A percentile compares a stretch with the other conserved stretches of the same genome.
phyloP scores from a whole-genome alignment of 2,888 invertebrate genomes.

The Cyrtodaria siliqua region DNA sequence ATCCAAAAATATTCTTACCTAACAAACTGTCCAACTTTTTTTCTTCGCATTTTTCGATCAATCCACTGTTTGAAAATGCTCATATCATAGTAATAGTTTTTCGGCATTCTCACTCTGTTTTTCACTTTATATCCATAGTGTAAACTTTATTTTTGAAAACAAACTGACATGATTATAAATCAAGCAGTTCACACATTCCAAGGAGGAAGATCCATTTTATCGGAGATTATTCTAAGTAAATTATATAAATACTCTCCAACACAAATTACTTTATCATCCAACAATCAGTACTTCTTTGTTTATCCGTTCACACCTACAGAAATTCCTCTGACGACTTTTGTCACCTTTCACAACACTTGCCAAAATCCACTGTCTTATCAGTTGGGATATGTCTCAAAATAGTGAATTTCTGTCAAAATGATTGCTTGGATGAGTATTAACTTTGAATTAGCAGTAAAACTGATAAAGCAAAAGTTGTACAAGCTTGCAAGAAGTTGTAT shows the following conservation, averaged over 20 bases:
- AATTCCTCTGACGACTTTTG: too few species aligned
- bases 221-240: neutral
- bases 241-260: neutral
- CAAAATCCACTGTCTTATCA: too few species aligned
- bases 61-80: constrained; percentile 71
- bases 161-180: too few species aligned
- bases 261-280: neutral
- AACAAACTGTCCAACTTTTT: constrained; percentile 60
- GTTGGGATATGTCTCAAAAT: too few species aligned
- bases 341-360: too few species aligned
- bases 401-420: too few species aligned
- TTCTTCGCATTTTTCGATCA: constrained; percentile 61
- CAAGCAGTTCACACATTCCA: too few species aligned
- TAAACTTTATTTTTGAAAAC: neutral
- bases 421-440: too few species aligned
- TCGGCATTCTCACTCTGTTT: constrained; percentile 58
- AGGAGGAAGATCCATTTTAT: neutral
- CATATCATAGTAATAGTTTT: constrained; percentile 73
- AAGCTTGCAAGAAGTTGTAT: too few species aligned
- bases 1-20: constrained; percentile 55
- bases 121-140: neutral
- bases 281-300: neutral
- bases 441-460: too few species aligned
- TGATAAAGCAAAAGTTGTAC: too few species aligned
- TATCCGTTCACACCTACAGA: too few species aligned